Percentiles rank a stretch among this genome's conserved stretches.
These are phyloP conservation scores for Motacilla alba DNA, from an alignment of 2,113 vertebrate species.

Conservation along the genomic window DNA sequence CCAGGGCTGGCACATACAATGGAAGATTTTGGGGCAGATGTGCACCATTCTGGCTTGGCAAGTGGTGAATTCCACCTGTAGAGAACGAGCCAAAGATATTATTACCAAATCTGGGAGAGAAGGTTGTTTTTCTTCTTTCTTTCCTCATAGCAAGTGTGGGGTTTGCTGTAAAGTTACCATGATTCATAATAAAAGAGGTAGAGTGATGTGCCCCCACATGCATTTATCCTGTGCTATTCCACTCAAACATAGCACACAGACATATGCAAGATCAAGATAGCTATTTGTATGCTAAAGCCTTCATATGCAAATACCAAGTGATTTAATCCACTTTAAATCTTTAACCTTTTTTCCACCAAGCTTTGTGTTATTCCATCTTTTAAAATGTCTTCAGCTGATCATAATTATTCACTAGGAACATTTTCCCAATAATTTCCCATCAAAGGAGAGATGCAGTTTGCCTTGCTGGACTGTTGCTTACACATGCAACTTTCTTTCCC, in stretches of 20 bases:
- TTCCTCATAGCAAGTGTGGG: background rate
- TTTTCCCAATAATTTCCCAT: background rate
- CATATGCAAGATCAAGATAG: background rate
- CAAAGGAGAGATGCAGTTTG: background rate
- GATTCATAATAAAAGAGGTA: background rate
- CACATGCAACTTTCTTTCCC: background rate
- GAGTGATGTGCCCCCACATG: accelerated
- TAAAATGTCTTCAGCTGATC: background rate
- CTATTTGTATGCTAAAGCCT: background rate
- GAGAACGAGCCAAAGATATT: background rate
- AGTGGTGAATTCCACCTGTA: background rate
- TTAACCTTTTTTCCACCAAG: background rate
- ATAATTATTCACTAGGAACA: background rate
- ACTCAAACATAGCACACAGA: background rate
- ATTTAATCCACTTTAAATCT: background rate
- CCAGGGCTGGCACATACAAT: background rate
- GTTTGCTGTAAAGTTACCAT: background rate
- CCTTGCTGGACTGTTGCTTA: background rate
- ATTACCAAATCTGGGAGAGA: background rate
- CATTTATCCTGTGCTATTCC: background rate
- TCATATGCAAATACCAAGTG: background rate
- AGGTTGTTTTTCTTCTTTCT: background rate
- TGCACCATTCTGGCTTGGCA: background rate
- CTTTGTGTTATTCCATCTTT: background rate
- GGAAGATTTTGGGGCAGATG: background rate